Evolutionary conservation across 2,113 vertebrate genomes (phyloP), one percentile per base, ranked within the genome.

Genomic region (Orientallactaga bullata): DNA sequence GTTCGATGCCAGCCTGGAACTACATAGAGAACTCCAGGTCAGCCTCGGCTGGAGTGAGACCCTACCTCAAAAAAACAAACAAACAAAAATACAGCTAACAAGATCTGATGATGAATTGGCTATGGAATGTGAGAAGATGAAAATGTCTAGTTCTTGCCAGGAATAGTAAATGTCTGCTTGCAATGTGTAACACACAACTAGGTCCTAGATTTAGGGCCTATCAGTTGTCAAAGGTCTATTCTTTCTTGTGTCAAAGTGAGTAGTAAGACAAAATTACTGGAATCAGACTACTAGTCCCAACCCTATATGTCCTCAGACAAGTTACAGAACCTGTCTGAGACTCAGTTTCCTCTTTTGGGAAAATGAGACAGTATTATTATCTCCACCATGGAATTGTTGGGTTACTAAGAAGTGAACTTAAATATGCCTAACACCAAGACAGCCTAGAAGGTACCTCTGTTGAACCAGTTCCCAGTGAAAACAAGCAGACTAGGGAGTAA

Each of bases 311-410:
- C 77, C 63, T 94, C 42, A 72, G 60, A 65, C 55, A 87, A 86
- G 58, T 93, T 85, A 74, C 4, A 71, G 32, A 82, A 94, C 23
- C 35, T 88, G 8, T 73, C 8, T 35, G 24, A 95, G 77, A 55
- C 39, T 88, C 84, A 65, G 37, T 94, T 94, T 89, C 76, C 55
- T 58, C 85, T 88, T 96, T 76, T 82, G 58, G 21, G 88, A 94
- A 93, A 91, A 78, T 84, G 73, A 17, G 21, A 80, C 15, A 39
- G 66, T 17, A 83, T 15, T 16, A 69, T 39, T 63, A 77, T 3
- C 60, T 94, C 51, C 28, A 87, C 55, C 51, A 83, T 28, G 86
- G 37, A 21, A 16, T 39, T 93, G 32, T 37, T 83, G 55, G 24
- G 63, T 77, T n/a, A 74, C 20, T 77, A 26, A 91, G 51, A 76